A percentile compares a stretch with the other conserved stretches of the same genome.
phyloP scores from a whole-genome alignment of 2,797 vertebrate genomes.

The Ceyx erithaca region DNA sequence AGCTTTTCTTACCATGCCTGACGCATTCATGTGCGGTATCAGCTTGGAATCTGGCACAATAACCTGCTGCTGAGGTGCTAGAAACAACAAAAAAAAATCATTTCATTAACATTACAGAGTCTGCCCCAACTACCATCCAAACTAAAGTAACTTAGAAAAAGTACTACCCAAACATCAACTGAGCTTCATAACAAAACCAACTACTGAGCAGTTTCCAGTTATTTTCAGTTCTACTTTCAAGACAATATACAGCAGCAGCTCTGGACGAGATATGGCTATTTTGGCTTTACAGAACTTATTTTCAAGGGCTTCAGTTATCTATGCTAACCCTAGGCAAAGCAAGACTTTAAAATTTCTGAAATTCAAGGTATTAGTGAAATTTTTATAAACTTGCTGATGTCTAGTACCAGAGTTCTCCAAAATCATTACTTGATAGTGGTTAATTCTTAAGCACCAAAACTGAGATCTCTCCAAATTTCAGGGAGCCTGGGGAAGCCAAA shows the following conservation, averaged over 20 bases:
- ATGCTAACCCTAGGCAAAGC: neutral
- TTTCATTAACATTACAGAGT: neutral
- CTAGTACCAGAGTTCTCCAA: neutral
- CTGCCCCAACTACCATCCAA: neutral
- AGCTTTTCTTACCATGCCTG: slow-evolving; percentile 90
- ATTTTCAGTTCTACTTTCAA: neutral
- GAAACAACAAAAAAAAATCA: neutral
- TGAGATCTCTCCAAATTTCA: neutral
- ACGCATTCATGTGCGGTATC: slow-evolving; percentile 93
- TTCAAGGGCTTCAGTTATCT: neutral
- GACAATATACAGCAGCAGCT: too few relatives aligned
- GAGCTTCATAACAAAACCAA: neutral
- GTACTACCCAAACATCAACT: neutral
- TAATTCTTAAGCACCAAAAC: neutral
- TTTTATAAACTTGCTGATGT: neutral
- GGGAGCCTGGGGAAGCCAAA: neutral
- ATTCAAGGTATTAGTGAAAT: neutral
- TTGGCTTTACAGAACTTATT: neutral
- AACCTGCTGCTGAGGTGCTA: slow-evolving; percentile 95
- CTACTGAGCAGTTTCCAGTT: neutral
- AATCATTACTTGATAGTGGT: neutral
- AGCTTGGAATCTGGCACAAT: slow-evolving; percentile 95
- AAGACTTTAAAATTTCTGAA: neutral
- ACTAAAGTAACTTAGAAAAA: neutral
- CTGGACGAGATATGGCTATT: neutral